Evolutionary conservation across 2,888 invertebrate species (phyloP), one percentile per base, ranked within the genome.

Genomic region (Cataglyphis livida): DNA sequence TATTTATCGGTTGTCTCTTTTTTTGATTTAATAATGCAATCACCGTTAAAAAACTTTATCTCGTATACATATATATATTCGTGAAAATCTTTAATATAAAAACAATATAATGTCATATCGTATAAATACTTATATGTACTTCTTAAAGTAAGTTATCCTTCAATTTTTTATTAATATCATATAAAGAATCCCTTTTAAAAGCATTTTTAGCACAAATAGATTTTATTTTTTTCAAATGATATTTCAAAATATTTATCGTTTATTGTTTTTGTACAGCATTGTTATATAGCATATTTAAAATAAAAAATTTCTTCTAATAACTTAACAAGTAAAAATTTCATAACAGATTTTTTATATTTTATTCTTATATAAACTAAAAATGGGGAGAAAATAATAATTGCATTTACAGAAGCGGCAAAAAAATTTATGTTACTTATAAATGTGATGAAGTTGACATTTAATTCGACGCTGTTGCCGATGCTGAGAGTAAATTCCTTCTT

Each of bases 31-130:
- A 64, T 66, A 66, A n/a, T 41, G 15, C 38, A 76, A 9, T 76
- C n/a, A 66, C 48, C 9, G 6, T 9, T 28, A 41, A 66, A n/a
- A 66, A 76, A 75, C 25, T 76, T 75, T 66, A 66, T n/a, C 15
- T n/a, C 10, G 15, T 32, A 18, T 18, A 7, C 51, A 48, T 48
- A 48, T 48, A 18, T 64, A 44, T 44, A 44, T 44, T 0, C 38
- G 38, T 0, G 6, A n/a, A 75, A 51, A 54, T 75, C 51, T 12
- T 59, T 65, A n/a, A n/a, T n/a, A 76, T 18, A 18, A 10, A 18
- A 0, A 65, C 12, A 44, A 25, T 51, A 51, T n/a, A 10, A 38
- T 25, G 28, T 28, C 25, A 25, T 25, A 25, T 25, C 28, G 28
- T 28, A 28, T 28, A 28, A 28, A 28, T 12, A 51, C 25, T 12